Conservation (phyloP, 2,797 vertebrate species). For the Eidolon dupreanum region DNA sequence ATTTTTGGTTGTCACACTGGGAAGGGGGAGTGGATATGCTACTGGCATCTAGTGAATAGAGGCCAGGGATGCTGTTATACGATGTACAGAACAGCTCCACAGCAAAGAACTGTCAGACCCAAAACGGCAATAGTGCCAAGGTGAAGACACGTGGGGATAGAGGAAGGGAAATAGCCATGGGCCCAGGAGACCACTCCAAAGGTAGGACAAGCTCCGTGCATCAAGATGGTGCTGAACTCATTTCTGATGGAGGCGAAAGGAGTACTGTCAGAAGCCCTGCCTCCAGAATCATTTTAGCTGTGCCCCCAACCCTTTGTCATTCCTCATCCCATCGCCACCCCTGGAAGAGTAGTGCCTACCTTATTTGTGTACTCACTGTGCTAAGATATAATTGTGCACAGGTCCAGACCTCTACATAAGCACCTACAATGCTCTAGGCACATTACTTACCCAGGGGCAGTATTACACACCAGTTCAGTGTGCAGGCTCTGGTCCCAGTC, state of each 20-base stretch:
- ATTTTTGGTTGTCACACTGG: not conserved
- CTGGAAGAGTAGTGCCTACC: too few species aligned
- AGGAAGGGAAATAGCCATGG: not conserved
- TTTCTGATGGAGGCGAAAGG: not conserved
- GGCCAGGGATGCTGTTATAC: not conserved
- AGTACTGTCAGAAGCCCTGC: not conserved
- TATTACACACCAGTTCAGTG: rapidly evolving
- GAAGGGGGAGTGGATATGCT: not conserved
- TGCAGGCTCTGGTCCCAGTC: not conserved
- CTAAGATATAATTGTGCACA: rapidly evolving
- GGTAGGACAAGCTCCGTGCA: rapidly evolving
- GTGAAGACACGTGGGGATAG: not conserved
- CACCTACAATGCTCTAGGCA: rapidly evolving
- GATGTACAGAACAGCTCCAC: rapidly evolving
- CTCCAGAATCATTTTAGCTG: not conserved
- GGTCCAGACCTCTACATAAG: not conserved
- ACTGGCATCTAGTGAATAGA: not conserved
- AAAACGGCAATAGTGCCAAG: not conserved
- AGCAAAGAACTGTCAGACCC: not conserved
- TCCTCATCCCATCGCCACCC: not conserved
- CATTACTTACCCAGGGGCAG: not conserved
- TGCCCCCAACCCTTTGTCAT: too few species aligned
- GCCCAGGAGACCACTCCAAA: not conserved
- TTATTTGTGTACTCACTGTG: not conserved
- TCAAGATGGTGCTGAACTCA: too few species aligned